These are phyloP conservation scores for Clinocottus analis DNA, from an alignment of 2,113 vertebrate genomes.

Conservation along the genomic window DNA sequence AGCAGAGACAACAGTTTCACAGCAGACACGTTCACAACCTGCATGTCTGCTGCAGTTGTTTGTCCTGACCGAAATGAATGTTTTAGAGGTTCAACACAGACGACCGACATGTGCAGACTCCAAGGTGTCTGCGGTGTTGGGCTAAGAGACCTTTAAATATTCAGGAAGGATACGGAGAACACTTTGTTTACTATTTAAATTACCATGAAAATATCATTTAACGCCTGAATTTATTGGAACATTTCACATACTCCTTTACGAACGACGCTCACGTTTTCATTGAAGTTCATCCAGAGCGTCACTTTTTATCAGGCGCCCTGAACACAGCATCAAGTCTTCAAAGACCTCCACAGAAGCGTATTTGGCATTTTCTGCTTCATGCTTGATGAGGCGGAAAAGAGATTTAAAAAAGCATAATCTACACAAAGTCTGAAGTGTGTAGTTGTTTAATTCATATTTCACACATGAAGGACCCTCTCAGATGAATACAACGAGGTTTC, in stretches of 20 bases:
- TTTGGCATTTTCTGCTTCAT: background rate
- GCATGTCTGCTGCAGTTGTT: no score
- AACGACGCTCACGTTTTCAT: background rate
- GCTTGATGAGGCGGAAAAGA: background rate
- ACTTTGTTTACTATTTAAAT: no score
- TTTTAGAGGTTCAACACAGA: no score
- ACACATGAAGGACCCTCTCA: background rate
- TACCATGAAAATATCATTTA: background rate
- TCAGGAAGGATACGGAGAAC: conserved; percentile 17
- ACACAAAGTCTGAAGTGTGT: background rate
- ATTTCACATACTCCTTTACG: background rate
- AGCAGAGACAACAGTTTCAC: no score
- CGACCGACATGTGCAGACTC: no score
- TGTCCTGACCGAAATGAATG: no score
- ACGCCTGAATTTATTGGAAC: background rate
- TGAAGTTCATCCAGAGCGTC: background rate
- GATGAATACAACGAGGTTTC: background rate
- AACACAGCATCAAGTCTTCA: background rate
- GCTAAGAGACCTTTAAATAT: conserved; percentile 1
- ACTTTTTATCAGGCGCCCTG: background rate
- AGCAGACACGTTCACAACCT: no score
- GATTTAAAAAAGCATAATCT: background rate
- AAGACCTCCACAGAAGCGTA: background rate
- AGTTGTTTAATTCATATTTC: background rate
- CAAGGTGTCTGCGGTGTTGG: background rate